A percentile compares a stretch with the other conserved stretches of the same genome.
phyloP scores from a whole-genome alignment of 2,797 vertebrate species.

The Dipus sagitta region DNA sequence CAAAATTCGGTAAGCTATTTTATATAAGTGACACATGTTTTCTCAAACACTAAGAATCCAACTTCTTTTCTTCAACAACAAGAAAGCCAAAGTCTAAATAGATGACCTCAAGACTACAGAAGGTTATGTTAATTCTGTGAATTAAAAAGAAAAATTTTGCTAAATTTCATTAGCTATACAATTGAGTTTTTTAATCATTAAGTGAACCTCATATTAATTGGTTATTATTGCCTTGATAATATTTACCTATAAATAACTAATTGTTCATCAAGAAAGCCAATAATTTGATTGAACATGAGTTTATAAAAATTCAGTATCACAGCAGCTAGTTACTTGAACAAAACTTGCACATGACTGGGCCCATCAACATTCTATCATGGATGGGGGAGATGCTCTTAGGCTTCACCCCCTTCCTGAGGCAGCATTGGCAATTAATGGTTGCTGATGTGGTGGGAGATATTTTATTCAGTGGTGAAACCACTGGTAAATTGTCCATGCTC shows the following conservation, averaged over 20 bases:
- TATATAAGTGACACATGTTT: background rate
- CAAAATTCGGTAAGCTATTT: background rate
- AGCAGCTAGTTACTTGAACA: no score
- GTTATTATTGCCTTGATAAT: background rate
- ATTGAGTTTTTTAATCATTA: conserved; percentile 9
- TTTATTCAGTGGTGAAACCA: no score
- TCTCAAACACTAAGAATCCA: background rate
- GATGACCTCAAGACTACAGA: background rate
- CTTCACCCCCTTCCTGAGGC: no score
- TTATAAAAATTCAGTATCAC: background rate
- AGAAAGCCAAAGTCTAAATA: background rate
- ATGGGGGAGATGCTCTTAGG: no score
- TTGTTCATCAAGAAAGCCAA: background rate
- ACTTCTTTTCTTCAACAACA: background rate
- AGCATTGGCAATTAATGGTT: no score
- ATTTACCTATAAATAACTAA: conserved; percentile 1
- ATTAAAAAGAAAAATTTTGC: background rate
- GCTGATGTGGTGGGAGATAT: no score
- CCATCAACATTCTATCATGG: no score
- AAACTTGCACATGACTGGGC: no score
- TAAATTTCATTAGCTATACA: background rate
- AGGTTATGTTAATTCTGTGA: background rate
- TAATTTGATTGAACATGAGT: background rate
- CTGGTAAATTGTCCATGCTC: no score
- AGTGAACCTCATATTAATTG: background rate